Evolutionary conservation across 2,888 invertebrate genomes (phyloP).

Genomic region (Pollenia labialis): DNA sequence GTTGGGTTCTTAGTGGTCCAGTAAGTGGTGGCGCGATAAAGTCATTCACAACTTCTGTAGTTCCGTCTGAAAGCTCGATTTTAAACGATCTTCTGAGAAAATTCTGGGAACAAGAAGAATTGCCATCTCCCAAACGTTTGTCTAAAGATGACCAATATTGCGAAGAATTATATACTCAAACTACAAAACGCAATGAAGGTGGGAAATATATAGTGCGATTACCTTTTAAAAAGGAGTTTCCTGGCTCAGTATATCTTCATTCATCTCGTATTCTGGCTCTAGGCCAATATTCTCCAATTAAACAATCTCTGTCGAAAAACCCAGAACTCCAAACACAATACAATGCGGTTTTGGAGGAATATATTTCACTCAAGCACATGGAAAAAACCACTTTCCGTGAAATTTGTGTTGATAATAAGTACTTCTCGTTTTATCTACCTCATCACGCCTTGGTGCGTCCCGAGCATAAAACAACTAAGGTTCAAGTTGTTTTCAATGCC

Average conservation of each 20-base stretch:
- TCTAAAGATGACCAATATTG: too few species aligned
- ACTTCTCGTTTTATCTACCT: constrained; percentile 26
- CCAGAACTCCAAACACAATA: constrained; percentile 13
- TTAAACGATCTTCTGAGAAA: background rate
- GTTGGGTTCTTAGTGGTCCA: background rate
- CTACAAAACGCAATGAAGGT: too few species aligned
- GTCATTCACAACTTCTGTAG: background rate
- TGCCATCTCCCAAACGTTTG: too few species aligned
- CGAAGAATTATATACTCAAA: too few species aligned
- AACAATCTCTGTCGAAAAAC: background rate
- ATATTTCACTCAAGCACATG: constrained; percentile 36
- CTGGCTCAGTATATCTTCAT: background rate
- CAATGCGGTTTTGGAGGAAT: constrained; percentile 22
- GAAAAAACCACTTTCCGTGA: constrained; percentile 23
- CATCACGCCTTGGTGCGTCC: constrained; percentile 32
- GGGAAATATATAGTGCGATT: too few species aligned
- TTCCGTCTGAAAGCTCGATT: background rate
- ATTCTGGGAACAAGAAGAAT: background rate
- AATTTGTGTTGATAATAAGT: constrained; percentile 20
- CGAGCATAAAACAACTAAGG: background rate
- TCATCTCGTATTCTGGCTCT: background rate
- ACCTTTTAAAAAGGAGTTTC: background rate
- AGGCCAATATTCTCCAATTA: constrained; percentile 3
- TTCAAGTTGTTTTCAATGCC: constrained; percentile 2
- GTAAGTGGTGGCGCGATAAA: background rate